A percentile compares a stretch with the other conserved stretches of the same genome.
phyloP scores from a whole-genome alignment of 2,888 invertebrate species.

The Seladonia tumulorum region DNA sequence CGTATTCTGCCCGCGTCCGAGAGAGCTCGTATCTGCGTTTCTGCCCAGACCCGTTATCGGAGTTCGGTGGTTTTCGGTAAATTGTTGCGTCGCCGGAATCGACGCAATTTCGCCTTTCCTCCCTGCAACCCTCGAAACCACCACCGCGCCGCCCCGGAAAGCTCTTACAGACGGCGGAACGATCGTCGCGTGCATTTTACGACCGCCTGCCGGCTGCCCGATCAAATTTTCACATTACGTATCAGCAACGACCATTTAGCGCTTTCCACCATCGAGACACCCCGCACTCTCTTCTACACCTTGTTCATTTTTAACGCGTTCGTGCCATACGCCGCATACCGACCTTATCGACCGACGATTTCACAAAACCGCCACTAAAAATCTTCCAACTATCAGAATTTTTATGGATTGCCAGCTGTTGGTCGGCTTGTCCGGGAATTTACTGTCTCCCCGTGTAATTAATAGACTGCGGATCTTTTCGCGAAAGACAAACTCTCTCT shows the following conservation, averaged over 20 bases:
- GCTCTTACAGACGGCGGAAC: background rate
- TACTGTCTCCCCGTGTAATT: background rate
- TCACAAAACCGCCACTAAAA: background rate
- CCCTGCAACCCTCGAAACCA: background rate
- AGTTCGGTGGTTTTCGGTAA: slow-evolving; percentile 13
- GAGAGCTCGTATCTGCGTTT: slow-evolving; percentile 16
- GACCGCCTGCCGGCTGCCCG: background rate
- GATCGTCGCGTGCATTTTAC: slow-evolving; percentile 18
- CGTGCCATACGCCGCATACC: background rate
- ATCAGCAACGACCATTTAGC: background rate
- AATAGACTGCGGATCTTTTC: background rate
- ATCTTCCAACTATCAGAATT: background rate
- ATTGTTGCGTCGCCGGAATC: slow-evolving; percentile 36
- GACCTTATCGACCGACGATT: background rate
- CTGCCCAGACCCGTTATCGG: slow-evolving; percentile 11
- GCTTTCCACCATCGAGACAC: background rate
- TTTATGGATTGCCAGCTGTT: background rate
- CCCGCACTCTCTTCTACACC: background rate
- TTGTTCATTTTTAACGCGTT: background rate
- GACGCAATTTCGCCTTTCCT: background rate
- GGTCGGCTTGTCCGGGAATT: background rate
- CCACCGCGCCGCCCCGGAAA: background rate
- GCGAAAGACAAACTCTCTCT: too few relatives aligned
- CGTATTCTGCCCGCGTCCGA: slow-evolving; percentile 44
- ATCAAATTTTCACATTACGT: slow-evolving; percentile 7